Conservation (phyloP, 2,113 vertebrate genomes). For the Noctilio leporinus region DNA sequence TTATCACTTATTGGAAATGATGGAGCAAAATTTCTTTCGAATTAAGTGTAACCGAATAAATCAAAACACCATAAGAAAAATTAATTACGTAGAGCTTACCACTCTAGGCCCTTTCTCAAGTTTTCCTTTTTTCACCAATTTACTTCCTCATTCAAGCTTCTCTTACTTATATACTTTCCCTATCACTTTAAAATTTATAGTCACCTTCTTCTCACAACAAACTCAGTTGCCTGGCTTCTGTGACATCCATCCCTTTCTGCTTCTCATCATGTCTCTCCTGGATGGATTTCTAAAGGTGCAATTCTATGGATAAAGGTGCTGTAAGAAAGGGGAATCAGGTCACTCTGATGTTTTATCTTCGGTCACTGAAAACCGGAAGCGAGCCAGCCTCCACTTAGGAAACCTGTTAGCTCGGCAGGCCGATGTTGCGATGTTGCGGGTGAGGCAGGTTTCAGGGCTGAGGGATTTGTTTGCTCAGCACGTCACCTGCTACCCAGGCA, state of each 20-base stretch:
- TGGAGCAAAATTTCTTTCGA: neutral
- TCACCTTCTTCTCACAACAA: neutral
- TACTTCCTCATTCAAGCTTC: neutral
- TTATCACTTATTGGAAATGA: neutral
- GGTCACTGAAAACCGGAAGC: neutral
- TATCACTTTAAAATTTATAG: neutral
- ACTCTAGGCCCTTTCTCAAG: neutral
- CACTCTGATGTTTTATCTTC: neutral
- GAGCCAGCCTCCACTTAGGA: neutral
- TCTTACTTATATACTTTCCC: neutral
- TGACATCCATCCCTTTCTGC: neutral
- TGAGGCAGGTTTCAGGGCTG: neutral
- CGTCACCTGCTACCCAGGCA: neutral
- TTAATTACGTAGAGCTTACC: neutral
- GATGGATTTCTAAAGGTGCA: neutral
- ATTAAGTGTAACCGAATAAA: neutral
- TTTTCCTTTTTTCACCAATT: neutral
- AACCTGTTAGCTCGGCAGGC: neutral
- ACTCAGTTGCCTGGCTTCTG: neutral
- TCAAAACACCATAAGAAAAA: neutral
- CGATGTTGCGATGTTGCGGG: neutral
- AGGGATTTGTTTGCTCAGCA: neutral
- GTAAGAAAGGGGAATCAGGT: neutral
- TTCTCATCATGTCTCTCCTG: neutral
- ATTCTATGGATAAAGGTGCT: neutral